These are phyloP conservation scores for Listronotus oregonensis DNA, from an alignment of 1,140 invertebrate genomes.

Conservation along the genomic window DNA sequence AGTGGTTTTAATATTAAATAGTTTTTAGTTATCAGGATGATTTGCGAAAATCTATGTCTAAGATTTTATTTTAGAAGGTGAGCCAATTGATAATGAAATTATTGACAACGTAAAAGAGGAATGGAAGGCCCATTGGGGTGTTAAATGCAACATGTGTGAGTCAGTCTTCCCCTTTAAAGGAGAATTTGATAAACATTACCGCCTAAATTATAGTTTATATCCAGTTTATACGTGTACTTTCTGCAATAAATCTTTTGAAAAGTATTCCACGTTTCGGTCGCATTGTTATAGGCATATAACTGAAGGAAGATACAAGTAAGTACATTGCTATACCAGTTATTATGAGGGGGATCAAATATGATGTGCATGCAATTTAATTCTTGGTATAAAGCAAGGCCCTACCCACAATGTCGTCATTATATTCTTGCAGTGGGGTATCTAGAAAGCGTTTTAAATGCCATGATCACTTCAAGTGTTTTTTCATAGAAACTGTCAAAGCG, in stretches of 20 bases:
- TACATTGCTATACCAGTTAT: background rate
- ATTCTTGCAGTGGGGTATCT: no score
- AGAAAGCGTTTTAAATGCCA: no score
- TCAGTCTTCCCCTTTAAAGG: constrained; percentile 42
- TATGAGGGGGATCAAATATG: no score
- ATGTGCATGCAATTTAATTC: no score
- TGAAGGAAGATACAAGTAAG: constrained; percentile 54
- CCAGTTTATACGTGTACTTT: constrained; percentile 55
- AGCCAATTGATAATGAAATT: constrained; percentile 46
- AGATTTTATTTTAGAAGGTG: constrained; percentile 41
- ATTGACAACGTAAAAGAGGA: constrained; percentile 50
- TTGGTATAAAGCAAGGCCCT: no score
- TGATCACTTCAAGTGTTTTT: no score
- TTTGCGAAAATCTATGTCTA: no score
- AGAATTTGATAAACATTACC: constrained; percentile 48
- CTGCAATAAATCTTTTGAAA: constrained; percentile 54
- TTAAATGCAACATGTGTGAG: constrained; percentile 54
- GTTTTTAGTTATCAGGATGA: no score
- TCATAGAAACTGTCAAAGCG: no score
- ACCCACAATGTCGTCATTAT: no score
- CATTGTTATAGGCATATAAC: constrained; percentile 56
- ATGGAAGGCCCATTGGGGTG: constrained; percentile 51
- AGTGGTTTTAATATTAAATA: no score
- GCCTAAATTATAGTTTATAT: constrained; percentile 43
- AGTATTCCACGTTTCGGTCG: constrained; percentile 55